Evolutionary conservation across 2,113 vertebrate genomes (phyloP).

Genomic region (Lepus timidus): DNA sequence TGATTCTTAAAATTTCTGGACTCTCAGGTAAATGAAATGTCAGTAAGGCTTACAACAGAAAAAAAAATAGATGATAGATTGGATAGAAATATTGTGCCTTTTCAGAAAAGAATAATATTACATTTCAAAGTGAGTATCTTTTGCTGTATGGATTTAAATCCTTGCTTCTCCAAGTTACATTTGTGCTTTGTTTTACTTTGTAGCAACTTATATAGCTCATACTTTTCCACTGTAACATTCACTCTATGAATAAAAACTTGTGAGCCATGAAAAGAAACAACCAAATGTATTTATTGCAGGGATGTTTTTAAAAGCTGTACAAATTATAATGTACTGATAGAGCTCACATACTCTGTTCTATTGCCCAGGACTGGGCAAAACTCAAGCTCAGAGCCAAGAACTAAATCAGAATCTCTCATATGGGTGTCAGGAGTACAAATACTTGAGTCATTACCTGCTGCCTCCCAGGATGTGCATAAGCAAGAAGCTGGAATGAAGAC

Average conservation of each 20-base stretch:
- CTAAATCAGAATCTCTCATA: no score
- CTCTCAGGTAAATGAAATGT: conserved; percentile 25
- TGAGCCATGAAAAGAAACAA: neutral
- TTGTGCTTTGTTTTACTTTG: conserved; percentile 9
- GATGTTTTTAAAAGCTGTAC: neutral
- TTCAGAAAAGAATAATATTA: neutral
- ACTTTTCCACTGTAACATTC: neutral
- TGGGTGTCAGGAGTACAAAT: no score
- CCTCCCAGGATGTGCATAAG: no score
- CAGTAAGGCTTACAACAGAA: conserved; percentile 13
- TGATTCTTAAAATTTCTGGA: neutral
- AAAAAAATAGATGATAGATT: neutral
- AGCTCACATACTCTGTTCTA: no score
- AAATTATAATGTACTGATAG: neutral
- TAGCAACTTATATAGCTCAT: neutral
- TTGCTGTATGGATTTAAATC: neutral
- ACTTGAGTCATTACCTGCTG: no score
- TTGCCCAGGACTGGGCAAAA: no score
- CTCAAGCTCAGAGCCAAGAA: no score
- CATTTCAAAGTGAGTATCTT: neutral
- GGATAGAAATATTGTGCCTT: neutral
- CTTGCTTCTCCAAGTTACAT: conserved; percentile 16
- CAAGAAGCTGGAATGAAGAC: no score
- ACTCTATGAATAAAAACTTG: conserved; percentile 29
- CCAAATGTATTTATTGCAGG: conserved; percentile 13